phyloP scores from a whole-genome alignment of 2,113 vertebrate genomes.

The Jaculus jaculus region DNA sequence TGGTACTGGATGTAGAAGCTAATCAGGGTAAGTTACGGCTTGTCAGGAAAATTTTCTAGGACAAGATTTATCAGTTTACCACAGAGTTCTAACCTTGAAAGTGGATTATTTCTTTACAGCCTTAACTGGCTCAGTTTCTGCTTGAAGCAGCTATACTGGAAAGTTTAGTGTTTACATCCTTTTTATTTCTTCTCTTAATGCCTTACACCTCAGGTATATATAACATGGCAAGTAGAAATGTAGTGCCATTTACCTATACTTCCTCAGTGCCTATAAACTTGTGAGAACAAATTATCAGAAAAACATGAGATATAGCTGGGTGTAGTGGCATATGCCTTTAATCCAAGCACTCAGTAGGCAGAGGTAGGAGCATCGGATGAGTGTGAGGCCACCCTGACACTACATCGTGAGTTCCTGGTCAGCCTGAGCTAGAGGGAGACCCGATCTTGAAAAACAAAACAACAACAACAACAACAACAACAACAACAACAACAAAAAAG shows the following conservation, averaged over 20 bases:
- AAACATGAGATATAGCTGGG: too few species aligned
- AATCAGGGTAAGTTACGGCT: not conserved
- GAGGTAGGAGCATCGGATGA: too few species aligned
- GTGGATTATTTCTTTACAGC: not conserved
- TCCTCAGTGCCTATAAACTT: not conserved
- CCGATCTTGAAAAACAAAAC: too few species aligned
- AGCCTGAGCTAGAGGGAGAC: too few species aligned
- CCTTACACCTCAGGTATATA: not conserved
- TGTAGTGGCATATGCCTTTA: too few species aligned
- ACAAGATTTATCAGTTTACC: not conserved
- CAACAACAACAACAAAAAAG: too few species aligned
- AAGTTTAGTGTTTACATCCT: not conserved
- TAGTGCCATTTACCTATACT: not conserved
- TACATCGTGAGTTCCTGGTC: too few species aligned
- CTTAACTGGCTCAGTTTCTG: not conserved
- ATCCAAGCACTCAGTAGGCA: too few species aligned
- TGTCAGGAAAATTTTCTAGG: not conserved
- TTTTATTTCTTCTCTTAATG: not conserved
- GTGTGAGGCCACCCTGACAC: too few species aligned
- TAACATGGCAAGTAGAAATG: not conserved
- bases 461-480: too few species aligned
- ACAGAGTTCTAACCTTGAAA: not conserved
- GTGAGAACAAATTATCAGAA: not conserved
- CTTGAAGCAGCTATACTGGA: not conserved
- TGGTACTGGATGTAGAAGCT: not conserved